Conservation (phyloP, 2,113 vertebrate genomes). For the Gymnorhina tibicen region DNA sequence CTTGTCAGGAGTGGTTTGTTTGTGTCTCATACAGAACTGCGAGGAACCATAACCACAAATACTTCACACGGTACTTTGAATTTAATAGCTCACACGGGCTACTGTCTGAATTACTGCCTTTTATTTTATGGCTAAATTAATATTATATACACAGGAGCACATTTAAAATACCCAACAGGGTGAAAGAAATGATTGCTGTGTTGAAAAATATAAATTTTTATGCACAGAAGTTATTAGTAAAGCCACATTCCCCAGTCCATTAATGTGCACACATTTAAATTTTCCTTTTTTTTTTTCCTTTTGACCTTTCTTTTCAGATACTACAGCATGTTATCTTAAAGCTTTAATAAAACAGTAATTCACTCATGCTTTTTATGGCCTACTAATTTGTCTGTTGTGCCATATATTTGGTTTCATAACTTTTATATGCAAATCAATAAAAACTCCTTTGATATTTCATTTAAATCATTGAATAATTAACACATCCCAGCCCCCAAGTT, state of each 20-base stretch:
- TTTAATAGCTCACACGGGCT: conserved; percentile 58
- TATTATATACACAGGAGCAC: conserved; percentile 66
- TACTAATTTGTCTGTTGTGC: conserved; percentile 59
- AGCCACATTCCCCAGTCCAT: conserved; percentile 47
- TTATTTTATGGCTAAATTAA: conserved; percentile 70
- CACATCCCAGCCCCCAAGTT: neutral
- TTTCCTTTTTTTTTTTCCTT: conserved; percentile 27
- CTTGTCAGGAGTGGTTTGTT: conserved; percentile 26
- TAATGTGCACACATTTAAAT: conserved; percentile 43
- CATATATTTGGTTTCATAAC: conserved; percentile 47
- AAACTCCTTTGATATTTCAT: conserved; percentile 55
- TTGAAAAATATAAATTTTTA: conserved; percentile 68
- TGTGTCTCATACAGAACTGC: neutral
- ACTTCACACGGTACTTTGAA: conserved; percentile 26
- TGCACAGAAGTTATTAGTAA: conserved; percentile 61
- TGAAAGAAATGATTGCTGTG: conserved; percentile 51
- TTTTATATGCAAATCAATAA: conserved; percentile 71
- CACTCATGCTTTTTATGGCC: conserved; percentile 53
- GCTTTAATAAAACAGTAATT: conserved; percentile 61
- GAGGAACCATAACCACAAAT: conserved; percentile 16
- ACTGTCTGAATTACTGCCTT: conserved; percentile 61
- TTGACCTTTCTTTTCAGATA: conserved; percentile 71
- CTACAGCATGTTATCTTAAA: conserved; percentile 55
- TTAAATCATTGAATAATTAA: conserved; percentile 70
- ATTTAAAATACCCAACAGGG: conserved; percentile 63